Evolutionary conservation across 2,888 invertebrate species (phyloP), one percentile per base, ranked within the genome.

Genomic region (Taenaris catops): DNA sequence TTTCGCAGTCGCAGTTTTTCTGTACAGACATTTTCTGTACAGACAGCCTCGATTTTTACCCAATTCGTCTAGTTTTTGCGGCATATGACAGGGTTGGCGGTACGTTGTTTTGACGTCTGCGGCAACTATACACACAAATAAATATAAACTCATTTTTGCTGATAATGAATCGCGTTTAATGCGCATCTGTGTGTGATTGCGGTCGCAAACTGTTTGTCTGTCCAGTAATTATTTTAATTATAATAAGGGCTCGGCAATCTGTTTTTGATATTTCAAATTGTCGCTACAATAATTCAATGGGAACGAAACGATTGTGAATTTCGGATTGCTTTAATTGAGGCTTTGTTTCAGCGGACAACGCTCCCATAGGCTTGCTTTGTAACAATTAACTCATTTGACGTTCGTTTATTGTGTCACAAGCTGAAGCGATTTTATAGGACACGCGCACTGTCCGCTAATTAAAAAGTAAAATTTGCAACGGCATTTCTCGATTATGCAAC

Each of bases 91-190:
- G 4, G 14, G 29, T 6, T 5, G 16, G n/a, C 11, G 25, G 11
- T 54, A 44, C 52, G 58, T 65, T 71, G 75, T 66, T 65, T 62
- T 79, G 83, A 81, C 81, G 61, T 63, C 51, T 67, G 75, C 54
- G 75, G 61, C 54, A 49, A 55, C 43, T 41, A 48, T 38, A 35
- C 47, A 51, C 48, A 52, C 66, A 68, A 69, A 79, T 75, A 79
- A 80, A 83, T 78, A 75, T 72, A 76, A 71, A 56, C 71, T 72
- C 73, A 81, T 86, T 84, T 84, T 84, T 84, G 81, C 66, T 83
- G 72, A 81, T 86, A 83, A 84, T 80, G 79, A 80, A 75, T 78
- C 66, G 70, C 59, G 63, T 70, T 71, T 73, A 75, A 75, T 70
- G 66, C 69, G 67, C 72, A 70, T 60, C 63, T 84, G 84, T 65